Conservation (phyloP, 2,888 invertebrate species). For the Doris montereyensis region DNA sequence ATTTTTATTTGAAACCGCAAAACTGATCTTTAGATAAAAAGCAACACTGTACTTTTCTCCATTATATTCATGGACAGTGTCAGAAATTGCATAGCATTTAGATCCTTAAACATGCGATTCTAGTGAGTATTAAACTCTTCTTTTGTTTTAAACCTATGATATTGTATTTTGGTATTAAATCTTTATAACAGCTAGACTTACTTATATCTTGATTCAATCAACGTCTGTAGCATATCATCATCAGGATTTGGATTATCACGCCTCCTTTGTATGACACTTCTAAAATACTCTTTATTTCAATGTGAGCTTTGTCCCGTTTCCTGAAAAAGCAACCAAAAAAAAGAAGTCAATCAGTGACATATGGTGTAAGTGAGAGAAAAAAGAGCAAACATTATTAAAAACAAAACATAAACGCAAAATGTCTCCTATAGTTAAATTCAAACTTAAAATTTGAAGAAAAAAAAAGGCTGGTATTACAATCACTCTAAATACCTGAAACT, state of each 20-base stretch:
- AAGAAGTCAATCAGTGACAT: too few species aligned
- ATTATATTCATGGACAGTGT: too few species aligned
- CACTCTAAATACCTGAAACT: constrained; percentile 54
- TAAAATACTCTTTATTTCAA: constrained; percentile 61
- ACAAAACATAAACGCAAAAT: not conserved
- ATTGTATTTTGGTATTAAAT: too few species aligned
- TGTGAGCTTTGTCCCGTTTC: constrained; percentile 60
- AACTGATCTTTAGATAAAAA: too few species aligned
- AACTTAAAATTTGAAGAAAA: not conserved
- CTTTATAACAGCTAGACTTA: constrained; percentile 42
- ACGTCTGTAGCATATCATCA: constrained; percentile 65
- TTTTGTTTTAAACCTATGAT: too few species aligned
- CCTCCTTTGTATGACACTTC: constrained; percentile 55
- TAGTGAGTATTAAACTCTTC: too few species aligned
- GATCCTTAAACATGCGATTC: too few species aligned
- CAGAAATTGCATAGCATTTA: too few species aligned
- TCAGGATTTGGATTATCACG: constrained; percentile 50
- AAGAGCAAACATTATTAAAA: not conserved
- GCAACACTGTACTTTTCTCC: too few species aligned
- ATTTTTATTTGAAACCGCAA: too few species aligned
- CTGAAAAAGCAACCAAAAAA: too few species aligned
- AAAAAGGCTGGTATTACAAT: not conserved
- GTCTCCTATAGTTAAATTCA: not conserved
- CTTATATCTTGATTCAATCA: constrained; percentile 67
- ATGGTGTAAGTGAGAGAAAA: not conserved